Evolutionary conservation across 2,888 invertebrate genomes (phyloP), one percentile per base, ranked within the genome.

Genomic region (Oasisia sp.): DNA sequence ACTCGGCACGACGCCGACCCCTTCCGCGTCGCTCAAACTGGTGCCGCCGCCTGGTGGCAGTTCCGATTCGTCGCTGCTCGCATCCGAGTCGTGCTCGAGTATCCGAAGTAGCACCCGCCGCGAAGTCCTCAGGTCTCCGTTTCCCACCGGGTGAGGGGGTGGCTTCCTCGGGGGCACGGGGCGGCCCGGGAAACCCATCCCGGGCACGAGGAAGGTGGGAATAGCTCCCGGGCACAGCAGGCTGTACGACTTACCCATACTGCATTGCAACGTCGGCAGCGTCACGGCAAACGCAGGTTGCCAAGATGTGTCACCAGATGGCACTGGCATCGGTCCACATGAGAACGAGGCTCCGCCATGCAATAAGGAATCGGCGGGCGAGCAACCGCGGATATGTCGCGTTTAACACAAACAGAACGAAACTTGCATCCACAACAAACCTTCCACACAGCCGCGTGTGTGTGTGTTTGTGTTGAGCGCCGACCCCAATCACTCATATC

Each of bases 181-280:
- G 19, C 74, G 74, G 3, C 74, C 74, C 2, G n/a, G 74, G 74
- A 74, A 74, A 19, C 74, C 74, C 74, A 74, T 74, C 27, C 74
- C 74, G 7, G 74, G 74, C 27, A 74, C n/a, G 27, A 74, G 74
- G 74, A 74, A 74, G 27, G 74, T 74, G 7, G 74, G 74, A 27
- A 74, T 27, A 19, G 74, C 74, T 27, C 74, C 74, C 19, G 74
- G 74, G n/a, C 74, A 74, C 74, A 74, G 27, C 27, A 74, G 74
- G 27, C 74, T 74, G 74, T 4, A 74, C 3, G 74, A n/a, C 74
- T 74, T 74, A 74, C 74, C 74, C 74, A 74, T 74, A 74, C 74
- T 74, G 74, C 74, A 74, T 74, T 74, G 74, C n/a, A 74, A 74
- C 74, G 74, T 74, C n/a, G 27, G 74, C 74, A 74, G 74, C 27